phyloP scores from a whole-genome alignment of 2,113 vertebrate genomes.

The Sula dactylatra region DNA sequence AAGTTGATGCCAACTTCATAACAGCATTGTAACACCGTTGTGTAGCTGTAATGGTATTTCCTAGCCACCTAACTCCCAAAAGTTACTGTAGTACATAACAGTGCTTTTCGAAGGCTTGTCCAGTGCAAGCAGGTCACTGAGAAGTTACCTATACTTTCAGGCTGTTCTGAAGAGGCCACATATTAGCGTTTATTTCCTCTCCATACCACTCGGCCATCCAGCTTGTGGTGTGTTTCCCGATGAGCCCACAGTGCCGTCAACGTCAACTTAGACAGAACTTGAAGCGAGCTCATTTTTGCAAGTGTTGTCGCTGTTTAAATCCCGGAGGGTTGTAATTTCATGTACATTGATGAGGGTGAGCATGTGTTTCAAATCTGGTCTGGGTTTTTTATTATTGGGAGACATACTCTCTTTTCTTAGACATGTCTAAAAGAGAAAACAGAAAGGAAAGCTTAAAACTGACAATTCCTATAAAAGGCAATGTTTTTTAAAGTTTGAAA shows the following conservation, averaged over 20 bases:
- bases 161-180: not conserved
- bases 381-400: slow-evolving; percentile 50
- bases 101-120: not conserved
- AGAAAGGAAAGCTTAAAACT: not conserved
- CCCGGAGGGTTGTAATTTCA: slow-evolving; percentile 12
- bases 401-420: slow-evolving; percentile 70
- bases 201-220: not conserved
- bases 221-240: not conserved
- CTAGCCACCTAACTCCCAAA: not conserved
- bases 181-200: not conserved
- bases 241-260: not conserved
- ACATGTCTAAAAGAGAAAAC: slow-evolving; percentile 70
- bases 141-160: not conserved
- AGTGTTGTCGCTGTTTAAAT: not conserved
- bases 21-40: not conserved
- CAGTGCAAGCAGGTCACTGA: not conserved
- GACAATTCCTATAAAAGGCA: not conserved
- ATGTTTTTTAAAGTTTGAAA: not conserved
- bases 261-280: not conserved
- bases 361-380: slow-evolving; percentile 19
- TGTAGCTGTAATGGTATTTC: not conserved
- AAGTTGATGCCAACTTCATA: not conserved
- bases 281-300: slow-evolving; percentile 41
- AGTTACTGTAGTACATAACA: not conserved
- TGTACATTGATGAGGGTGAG: slow-evolving; percentile 6